Percentiles rank a stretch among this genome's conserved stretches.
These are phyloP conservation scores for Odontomyia ornata DNA, from an alignment of 2,888 invertebrate species.

Conservation along the genomic window DNA sequence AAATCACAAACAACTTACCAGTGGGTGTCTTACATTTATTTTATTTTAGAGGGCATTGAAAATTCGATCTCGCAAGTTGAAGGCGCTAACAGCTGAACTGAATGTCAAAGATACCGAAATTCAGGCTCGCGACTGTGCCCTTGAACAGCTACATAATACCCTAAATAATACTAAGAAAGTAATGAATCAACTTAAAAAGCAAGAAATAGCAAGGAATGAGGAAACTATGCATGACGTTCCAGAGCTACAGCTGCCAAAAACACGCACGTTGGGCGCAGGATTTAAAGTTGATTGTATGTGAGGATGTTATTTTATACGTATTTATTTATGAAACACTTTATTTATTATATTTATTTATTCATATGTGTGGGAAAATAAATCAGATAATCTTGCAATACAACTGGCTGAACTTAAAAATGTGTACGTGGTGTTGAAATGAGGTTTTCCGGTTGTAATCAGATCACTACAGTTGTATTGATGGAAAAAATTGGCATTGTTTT, in stretches of 20 bases:
- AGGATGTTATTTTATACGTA: background rate
- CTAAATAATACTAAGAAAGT: slow-evolving; percentile 49
- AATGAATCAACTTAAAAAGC: background rate
- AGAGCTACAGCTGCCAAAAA: background rate
- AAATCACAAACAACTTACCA: background rate
- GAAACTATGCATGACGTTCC: background rate
- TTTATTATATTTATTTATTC: background rate
- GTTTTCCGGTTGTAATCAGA: no score
- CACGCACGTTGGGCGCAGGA: background rate
- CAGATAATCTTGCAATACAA: no score
- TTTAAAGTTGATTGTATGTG: background rate
- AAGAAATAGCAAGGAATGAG: background rate
- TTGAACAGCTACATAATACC: slow-evolving; percentile 56
- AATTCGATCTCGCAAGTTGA: slow-evolving; percentile 56
- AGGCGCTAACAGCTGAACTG: slow-evolving; percentile 59
- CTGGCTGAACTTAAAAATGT: no score
- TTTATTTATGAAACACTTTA: background rate
- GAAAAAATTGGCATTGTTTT: no score
- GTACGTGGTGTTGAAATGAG: no score
- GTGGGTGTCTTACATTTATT: background rate
- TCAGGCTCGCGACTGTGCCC: slow-evolving; percentile 57
- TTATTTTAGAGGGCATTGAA: slow-evolving; percentile 56
- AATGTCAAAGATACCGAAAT: slow-evolving; percentile 60
- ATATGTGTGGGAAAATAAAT: no score
- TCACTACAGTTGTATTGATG: no score